Base-by-base conservation (phyloP, 2,113 vertebrate species). In the Oxygymnocypris stewartii region DNA sequence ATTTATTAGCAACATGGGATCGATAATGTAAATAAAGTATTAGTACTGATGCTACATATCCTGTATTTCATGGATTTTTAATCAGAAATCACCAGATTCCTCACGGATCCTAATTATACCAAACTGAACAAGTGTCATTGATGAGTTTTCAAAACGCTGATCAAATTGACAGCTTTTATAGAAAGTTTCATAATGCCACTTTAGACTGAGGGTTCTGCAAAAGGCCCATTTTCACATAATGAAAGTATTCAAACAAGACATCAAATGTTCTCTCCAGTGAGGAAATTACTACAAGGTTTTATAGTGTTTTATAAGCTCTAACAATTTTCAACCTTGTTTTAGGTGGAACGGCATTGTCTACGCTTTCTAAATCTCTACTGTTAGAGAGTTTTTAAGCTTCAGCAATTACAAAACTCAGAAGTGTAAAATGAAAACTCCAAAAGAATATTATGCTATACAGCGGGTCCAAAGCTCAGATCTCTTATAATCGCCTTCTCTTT, bases 1-100 rank as follows among this genome's bases (percentile, higher is more conserved):
- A 73, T 84, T 18, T 4, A 84, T 84, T 84, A 84, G 82, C 69
- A 74, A 28, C 12, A n/a, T 74, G 65, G 67, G 67, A 54, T 57
- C 49, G n/a, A 28, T 42, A 84, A 74, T 71, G 44, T 71, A 71
- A n/a, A n/a, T n/a, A n/a, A 65, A 69, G 28, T 23, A 6, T 83
- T 37, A 37, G 6, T 37, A n/a, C 23, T 69, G 77, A 79, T 79
- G 13, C 47, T 31, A 63, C 35, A 81, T 6, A 18, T 71, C 16
- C 42, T 35, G 16, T 2, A 20, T 31, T 28, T 49, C 42, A 71
- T 71, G 44, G 81, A 54, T n/a, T 82, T 83, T 69, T 35, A 37
- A 6, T 71, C 31, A 67, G 37, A 82, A 31, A 47, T 82, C 47
- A 14, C 4, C n/a, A 82, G 61, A 35, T 71, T 67, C 65, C 2